These are phyloP conservation scores for Bombus fervidus DNA, from an alignment of 1,140 invertebrate genomes.

Conservation along the genomic window DNA sequence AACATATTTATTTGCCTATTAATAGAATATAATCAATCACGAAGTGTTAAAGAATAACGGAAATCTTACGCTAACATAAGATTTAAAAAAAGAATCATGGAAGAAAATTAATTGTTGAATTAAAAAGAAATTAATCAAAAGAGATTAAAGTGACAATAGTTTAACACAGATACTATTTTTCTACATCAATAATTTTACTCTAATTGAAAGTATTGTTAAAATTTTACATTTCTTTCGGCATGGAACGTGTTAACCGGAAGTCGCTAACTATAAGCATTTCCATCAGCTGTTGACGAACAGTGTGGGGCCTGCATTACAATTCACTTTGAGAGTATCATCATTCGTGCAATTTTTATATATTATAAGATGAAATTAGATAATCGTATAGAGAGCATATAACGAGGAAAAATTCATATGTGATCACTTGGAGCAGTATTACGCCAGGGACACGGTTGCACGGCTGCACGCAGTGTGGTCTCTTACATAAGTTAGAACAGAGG, in stretches of 20 bases:
- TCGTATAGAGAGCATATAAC: neutral
- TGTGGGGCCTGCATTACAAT: neutral
- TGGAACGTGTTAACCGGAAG: neutral
- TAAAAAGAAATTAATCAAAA: neutral
- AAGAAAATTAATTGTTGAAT: neutral
- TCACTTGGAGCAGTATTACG: neutral
- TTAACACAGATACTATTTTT: neutral
- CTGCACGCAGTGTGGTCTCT: constrained; percentile 19
- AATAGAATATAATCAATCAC: too few species aligned
- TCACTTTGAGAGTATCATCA: neutral
- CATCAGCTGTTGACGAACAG: constrained; percentile 2
- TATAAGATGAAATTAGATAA: too few species aligned
- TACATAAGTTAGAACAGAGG: constrained; percentile 16
- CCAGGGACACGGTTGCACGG: constrained; percentile 8
- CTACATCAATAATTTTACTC: too few species aligned
- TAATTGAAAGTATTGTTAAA: neutral
- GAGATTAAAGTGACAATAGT: neutral
- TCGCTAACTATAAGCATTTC: too few species aligned
- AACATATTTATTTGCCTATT: too few species aligned
- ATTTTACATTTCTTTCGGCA: neutral
- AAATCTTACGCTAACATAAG: neutral
- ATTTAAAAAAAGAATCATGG: neutral
- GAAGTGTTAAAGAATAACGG: neutral
- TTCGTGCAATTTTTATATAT: neutral
- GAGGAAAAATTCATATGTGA: constrained; percentile 18